Conservation (phyloP, 2,113 vertebrate species). For the Oryzias celebensis region DNA sequence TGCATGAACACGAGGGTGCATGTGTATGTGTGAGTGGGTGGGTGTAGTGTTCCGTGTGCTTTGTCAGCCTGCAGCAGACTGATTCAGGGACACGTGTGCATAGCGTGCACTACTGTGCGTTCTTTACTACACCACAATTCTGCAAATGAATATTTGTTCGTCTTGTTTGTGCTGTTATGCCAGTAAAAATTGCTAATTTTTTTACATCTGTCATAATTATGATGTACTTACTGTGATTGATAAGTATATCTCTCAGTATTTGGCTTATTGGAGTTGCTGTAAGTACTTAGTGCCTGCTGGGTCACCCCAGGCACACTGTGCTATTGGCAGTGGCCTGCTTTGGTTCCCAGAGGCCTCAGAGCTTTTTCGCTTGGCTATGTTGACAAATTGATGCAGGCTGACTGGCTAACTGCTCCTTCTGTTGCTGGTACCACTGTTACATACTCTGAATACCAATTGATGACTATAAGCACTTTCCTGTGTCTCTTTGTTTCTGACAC, state of each 20-base stretch:
- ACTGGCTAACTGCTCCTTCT: slow-evolving; percentile 54
- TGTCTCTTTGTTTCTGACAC: slow-evolving; percentile 30
- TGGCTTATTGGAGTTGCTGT: slow-evolving; percentile 35
- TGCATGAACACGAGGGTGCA: slow-evolving; percentile 3
- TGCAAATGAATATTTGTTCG: slow-evolving; percentile 54
- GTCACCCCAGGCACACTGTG: slow-evolving; percentile 36
- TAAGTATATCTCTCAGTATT: slow-evolving; percentile 21
- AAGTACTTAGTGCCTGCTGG: slow-evolving; percentile 51
- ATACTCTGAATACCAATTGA: slow-evolving; percentile 53
- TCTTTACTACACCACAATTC: slow-evolving; percentile 43
- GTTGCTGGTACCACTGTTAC: slow-evolving; percentile 35
- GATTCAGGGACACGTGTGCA: slow-evolving; percentile 67
- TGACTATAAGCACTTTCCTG: slow-evolving; percentile 29
- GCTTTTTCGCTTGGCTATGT: slow-evolving; percentile 37
- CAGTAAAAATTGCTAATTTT: slow-evolving; percentile 20
- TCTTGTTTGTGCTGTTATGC: slow-evolving; percentile 15
- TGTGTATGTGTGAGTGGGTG: slow-evolving; percentile 19
- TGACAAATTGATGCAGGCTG: slow-evolving; percentile 62
- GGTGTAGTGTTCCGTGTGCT: slow-evolving; percentile 35
- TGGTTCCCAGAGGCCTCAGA: slow-evolving; percentile 49
- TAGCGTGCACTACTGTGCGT: slow-evolving; percentile 59
- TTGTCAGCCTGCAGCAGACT: slow-evolving; percentile 48
- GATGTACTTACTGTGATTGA: slow-evolving; percentile 18
- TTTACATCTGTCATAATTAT: slow-evolving; percentile 29
- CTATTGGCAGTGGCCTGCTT: slow-evolving; percentile 45